Evolutionary conservation across 1,140 invertebrate genomes (phyloP), one percentile per base, ranked within the genome.

Genomic region (Drosophila pallidifrons): DNA sequence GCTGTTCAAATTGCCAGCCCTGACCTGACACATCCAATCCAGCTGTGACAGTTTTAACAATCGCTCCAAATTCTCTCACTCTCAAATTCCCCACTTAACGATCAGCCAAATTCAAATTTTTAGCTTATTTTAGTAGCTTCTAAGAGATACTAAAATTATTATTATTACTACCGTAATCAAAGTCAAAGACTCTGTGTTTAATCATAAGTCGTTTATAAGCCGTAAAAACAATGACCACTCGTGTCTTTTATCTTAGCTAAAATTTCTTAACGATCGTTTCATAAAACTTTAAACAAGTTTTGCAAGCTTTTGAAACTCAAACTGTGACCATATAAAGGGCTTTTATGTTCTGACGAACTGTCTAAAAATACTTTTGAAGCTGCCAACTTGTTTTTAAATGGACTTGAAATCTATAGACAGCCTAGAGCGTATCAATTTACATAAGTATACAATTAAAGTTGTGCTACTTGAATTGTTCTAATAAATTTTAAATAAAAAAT

Each of bases 1-100:
- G 3, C 25, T 64, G 63, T 52, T 55, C 45, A 46, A 82, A 87
- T 81, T 85, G 67, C 72, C 79, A 79, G 46, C 79, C 82, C 75
- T 86, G 82, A 86, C 82, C 79, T 81, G 79, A 47, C 74, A 78
- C 68, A 55, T 63, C 25, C 41, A 49, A 60, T 67, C 51, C 43
- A 60, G 28, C 13, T 43, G 43, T 46, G 49, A 65, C 45, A 73
- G 45, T 57, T 55, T 57, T 25, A 54, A 54, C 51, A 32, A 30
- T 43, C 35, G 35, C n/a, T 52, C 16, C 10, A 38, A 49, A 41
- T 32, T 47, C 58, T 49, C 3, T 41, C 49, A 51, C 7, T 41
- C 28, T 41, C 5, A 59, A 59, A 59, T 11, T 41, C 28, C 52
- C 41, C 20, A 41, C 30, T 32, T 43, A 45, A 57, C 8, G 7